A percentile compares a stretch with the other conserved stretches of the same genome.
These are phyloP conservation scores for Euura lappo DNA, from an alignment of 1,140 invertebrate species.

Conservation along the genomic window DNA sequence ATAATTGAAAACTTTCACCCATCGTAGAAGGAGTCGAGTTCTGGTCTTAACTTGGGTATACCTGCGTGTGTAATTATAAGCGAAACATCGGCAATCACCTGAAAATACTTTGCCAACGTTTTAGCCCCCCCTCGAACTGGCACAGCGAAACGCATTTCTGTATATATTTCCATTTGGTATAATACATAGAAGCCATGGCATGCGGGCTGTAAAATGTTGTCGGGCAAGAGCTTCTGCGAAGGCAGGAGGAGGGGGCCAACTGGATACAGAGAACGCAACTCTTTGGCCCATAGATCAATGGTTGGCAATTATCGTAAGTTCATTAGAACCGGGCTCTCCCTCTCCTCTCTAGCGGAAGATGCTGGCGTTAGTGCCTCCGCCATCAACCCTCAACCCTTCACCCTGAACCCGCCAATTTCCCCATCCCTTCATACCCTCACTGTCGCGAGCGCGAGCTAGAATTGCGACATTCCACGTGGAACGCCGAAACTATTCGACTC, in stretches of 20 bases:
- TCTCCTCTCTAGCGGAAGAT: constrained; percentile 18
- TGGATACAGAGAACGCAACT: constrained; percentile 41
- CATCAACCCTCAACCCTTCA: constrained; percentile 15
- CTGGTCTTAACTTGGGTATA: not conserved
- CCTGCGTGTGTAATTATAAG: not conserved
- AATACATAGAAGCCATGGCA: constrained; percentile 13
- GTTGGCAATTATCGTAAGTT: constrained; percentile 62
- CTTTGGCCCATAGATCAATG: constrained; percentile 59
- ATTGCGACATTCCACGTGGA: constrained; percentile 62
- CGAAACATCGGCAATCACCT: not conserved
- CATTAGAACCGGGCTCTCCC: constrained; percentile 49
- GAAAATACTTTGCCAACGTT: constrained; percentile 34
- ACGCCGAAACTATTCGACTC: constrained; percentile 62
- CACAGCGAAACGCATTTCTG: constrained; percentile 34
- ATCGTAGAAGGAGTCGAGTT: not conserved
- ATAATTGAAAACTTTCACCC: not conserved
- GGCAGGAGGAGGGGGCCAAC: constrained; percentile 18
- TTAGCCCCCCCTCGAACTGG: constrained; percentile 9
- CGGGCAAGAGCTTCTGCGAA: not conserved
- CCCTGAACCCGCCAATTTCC: constrained; percentile 11
- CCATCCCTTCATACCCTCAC: constrained; percentile 7
- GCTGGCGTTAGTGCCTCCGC: constrained; percentile 13
- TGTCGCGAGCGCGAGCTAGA: constrained; percentile 44
- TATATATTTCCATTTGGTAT: constrained; percentile 23
- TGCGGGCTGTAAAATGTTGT: constrained; percentile 13